Evolutionary conservation across 2,797 vertebrate species (phyloP).

Genomic region (Gallirallus australis): DNA sequence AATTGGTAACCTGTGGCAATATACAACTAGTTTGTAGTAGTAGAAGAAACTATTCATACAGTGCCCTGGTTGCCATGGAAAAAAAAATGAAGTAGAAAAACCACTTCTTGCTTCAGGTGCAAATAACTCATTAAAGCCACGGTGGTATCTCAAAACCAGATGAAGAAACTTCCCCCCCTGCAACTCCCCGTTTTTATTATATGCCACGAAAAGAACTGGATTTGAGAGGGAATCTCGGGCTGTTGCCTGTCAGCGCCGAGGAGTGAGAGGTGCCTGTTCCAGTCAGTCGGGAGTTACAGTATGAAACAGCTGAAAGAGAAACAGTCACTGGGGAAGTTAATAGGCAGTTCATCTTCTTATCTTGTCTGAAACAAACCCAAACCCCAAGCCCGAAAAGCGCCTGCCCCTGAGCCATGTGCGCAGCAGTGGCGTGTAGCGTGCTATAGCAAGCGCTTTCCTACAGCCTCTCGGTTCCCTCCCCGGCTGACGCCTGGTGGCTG

Average conservation of each 20-base stretch:
- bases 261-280: background rate
- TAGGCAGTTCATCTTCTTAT: background rate
- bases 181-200: background rate
- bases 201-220: background rate
- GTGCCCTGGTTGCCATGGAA: background rate
- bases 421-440: background rate
- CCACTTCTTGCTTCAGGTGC: background rate
- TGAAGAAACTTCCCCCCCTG: background rate
- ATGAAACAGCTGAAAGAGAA: background rate
- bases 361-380: background rate
- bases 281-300: background rate
- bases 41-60: background rate
- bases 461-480: background rate
- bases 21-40: background rate
- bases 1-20: background rate
- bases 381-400: too few species aligned
- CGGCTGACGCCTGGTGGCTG: background rate
- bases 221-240: background rate
- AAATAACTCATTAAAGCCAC: background rate
- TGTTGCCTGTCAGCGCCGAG: background rate
- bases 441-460: background rate
- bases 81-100: background rate
- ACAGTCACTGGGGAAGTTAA: background rate
- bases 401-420: background rate
- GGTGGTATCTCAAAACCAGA: background rate